Evolutionary conservation across 2,888 invertebrate genomes (phyloP).

Genomic region (Seira ritae): DNA sequence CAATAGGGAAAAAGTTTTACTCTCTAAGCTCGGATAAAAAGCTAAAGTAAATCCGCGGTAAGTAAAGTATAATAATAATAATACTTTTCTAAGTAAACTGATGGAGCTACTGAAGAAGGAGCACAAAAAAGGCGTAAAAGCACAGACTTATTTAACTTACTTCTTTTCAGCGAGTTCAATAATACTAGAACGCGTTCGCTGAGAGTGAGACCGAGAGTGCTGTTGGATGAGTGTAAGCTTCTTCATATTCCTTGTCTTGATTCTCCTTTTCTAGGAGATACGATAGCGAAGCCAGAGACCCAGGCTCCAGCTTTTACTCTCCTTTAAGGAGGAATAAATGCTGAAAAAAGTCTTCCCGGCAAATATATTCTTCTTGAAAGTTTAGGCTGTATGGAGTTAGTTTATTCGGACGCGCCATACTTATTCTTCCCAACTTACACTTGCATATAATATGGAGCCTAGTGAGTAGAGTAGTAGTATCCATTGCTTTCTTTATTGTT

Average conservation of each 20-base stretch:
- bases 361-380: neutral
- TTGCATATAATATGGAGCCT: neutral
- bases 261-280: neutral
- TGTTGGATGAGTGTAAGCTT: too few relatives aligned
- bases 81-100: slow-evolving; percentile 24
- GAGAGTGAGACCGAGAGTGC: neutral
- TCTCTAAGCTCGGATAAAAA: slow-evolving; percentile 28
- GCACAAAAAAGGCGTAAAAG: neutral
- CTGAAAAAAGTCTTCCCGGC: neutral
- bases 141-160: neutral
- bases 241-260: neutral
- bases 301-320: neutral
- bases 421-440: neutral
- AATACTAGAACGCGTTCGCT: neutral
- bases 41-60: slow-evolving; percentile 31
- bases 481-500: neutral
- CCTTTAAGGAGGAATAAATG: slow-evolving; percentile 2
- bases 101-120: neutral
- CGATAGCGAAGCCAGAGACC: too few relatives aligned
- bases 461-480: neutral
- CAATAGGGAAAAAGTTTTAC: slow-evolving; percentile 11
- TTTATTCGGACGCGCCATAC: too few relatives aligned
- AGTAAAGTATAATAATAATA: slow-evolving; percentile 40
- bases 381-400: too few relatives aligned
- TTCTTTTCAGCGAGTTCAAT: neutral